Conservation (phyloP, 2,797 vertebrate species). For the Tamandua tetradactyla region DNA sequence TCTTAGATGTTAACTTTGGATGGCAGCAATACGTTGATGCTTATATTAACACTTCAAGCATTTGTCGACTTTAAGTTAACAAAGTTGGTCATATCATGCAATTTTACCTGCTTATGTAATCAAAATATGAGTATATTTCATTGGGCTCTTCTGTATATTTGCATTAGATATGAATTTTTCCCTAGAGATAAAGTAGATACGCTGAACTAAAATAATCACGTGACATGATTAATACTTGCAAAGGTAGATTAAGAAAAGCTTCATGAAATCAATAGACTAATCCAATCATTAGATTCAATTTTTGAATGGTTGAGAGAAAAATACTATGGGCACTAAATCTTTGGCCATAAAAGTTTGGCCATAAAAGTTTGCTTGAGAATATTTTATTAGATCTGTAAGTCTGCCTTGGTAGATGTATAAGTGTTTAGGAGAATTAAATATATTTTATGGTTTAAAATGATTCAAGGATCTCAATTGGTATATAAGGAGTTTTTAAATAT, state of each 20-base stretch:
- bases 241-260: background rate
- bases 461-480: background rate
- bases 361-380: background rate
- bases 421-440: background rate
- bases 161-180: background rate
- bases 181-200: background rate
- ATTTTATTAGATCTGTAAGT: background rate
- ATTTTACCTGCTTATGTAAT: background rate
- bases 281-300: background rate
- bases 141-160: background rate
- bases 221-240: background rate
- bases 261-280: background rate
- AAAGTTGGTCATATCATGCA: background rate
- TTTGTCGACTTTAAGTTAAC: slow-evolving; percentile 22
- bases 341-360: background rate
- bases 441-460: background rate
- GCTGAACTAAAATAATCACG: slow-evolving; percentile 10
- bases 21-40: background rate
- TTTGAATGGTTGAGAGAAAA: background rate
- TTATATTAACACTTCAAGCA: background rate
- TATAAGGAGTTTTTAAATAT: background rate
- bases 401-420: background rate
- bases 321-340: background rate
- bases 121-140: background rate
- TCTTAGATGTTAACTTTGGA: background rate